phyloP scores from a whole-genome alignment of 2,113 vertebrate genomes.

The Leptodactylus fuscus region DNA sequence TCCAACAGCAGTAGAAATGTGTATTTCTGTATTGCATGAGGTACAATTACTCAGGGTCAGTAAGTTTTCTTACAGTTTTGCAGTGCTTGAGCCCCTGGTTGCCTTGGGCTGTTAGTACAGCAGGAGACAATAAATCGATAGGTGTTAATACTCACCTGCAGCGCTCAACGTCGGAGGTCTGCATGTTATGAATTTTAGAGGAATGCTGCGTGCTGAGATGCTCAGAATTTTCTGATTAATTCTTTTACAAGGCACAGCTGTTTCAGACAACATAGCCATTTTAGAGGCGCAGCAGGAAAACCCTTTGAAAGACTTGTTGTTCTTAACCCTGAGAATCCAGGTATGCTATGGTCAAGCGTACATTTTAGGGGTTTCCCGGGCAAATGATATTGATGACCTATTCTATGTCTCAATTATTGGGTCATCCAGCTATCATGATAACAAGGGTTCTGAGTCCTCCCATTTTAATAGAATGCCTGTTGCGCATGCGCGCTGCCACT shows the following conservation, averaged over 20 bases:
- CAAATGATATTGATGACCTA: no score
- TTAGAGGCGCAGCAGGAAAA: conserved; percentile 13
- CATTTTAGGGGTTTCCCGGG: no score
- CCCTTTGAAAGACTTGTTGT: neutral
- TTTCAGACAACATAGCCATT: conserved; percentile 31
- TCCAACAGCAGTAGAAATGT: no score
- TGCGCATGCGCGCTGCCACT: no score
- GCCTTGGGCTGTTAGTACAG: neutral
- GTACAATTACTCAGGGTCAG: no score
- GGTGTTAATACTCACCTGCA: conserved; percentile 47
- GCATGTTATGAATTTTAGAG: conserved; percentile 28
- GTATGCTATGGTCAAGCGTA: neutral
- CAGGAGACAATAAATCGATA: neutral
- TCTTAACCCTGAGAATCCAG: conserved; percentile 8
- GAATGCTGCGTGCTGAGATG: conserved; percentile 14
- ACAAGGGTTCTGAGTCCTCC: no score
- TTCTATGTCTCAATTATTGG: no score
- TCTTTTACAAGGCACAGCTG: conserved; percentile 47
- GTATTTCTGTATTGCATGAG: no score
- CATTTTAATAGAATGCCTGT: no score
- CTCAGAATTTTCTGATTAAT: conserved; percentile 39
- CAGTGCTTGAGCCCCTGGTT: neutral
- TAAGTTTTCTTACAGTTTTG: no score
- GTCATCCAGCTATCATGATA: no score
- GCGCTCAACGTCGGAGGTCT: conserved; percentile 30